phyloP scores from a whole-genome alignment of 2,888 invertebrate species.

The Metopia argyrocephala region DNA sequence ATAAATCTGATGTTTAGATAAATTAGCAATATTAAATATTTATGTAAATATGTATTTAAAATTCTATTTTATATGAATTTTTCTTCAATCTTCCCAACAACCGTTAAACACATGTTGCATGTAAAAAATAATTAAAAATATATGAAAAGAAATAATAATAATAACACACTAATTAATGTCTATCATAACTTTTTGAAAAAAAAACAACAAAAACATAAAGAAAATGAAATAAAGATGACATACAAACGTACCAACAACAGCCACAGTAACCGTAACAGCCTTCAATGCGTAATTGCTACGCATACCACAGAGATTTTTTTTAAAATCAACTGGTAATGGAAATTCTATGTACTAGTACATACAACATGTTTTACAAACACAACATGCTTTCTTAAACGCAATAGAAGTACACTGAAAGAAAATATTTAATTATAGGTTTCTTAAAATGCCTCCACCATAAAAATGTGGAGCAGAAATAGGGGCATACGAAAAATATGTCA shows the following conservation, averaged over 20 bases:
- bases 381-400: slow-evolving; percentile 25
- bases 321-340: slow-evolving; percentile 56
- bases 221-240: neutral
- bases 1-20: no score
- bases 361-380: neutral
- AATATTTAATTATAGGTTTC: neutral
- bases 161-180: no score
- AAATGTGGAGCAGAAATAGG: neutral
- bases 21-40: no score
- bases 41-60: no score
- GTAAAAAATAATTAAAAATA: neutral
- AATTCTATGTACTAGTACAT: slow-evolving; percentile 57
- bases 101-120: neutral
- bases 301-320: slow-evolving; percentile 1
- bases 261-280: neutral
- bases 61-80: no score
- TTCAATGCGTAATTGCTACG: slow-evolving; percentile 15
- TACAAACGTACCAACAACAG: neutral
- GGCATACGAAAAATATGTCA: neutral
- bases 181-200: no score
- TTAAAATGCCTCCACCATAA: neutral
- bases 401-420: neutral
- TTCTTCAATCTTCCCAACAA: neutral
- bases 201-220: no score
- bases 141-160: neutral